These are phyloP conservation scores for Alloplasta piceator DNA, from an alignment of 2,888 invertebrate genomes.

Conservation along the genomic window DNA sequence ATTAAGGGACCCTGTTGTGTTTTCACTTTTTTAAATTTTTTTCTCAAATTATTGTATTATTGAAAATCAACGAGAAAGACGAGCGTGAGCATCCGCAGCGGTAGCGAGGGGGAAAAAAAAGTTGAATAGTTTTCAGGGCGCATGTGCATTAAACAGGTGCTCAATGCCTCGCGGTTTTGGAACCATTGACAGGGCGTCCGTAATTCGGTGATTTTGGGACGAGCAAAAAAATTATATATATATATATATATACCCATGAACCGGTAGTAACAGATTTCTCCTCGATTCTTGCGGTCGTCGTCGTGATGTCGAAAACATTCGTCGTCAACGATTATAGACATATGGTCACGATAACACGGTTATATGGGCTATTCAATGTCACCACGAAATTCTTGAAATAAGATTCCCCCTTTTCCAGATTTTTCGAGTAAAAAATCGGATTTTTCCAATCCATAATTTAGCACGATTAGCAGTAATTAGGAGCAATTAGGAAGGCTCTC, in stretches of 20 bases:
- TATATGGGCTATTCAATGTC: neutral
- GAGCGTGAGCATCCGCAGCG: constrained; percentile 35
- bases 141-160: constrained; percentile 70
- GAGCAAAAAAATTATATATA: neutral
- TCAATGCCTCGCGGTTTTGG: constrained; percentile 69
- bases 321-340: constrained; percentile 47
- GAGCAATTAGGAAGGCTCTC: too few species aligned
- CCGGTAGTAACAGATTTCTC: constrained; percentile 69
- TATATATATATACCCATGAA: constrained; percentile 2
- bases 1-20: constrained; percentile 45
- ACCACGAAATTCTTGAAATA: too few species aligned
- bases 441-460: too few species aligned
- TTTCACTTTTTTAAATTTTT: constrained; percentile 22
- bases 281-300: constrained; percentile 63
- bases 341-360: constrained; percentile 22
- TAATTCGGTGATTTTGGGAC: constrained; percentile 71
- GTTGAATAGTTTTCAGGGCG: constrained; percentile 17
- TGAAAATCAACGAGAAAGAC: constrained; percentile 37
- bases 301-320: constrained; percentile 39
- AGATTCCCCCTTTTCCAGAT: too few species aligned
- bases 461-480: too few species aligned
- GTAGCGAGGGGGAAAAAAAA: constrained; percentile 14
- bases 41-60: neutral
- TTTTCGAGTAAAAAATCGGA: too few species aligned
- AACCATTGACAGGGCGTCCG: constrained; percentile 67